Conservation (phyloP, 2,797 vertebrate species). For the Lepilemur ruficaudatus region DNA sequence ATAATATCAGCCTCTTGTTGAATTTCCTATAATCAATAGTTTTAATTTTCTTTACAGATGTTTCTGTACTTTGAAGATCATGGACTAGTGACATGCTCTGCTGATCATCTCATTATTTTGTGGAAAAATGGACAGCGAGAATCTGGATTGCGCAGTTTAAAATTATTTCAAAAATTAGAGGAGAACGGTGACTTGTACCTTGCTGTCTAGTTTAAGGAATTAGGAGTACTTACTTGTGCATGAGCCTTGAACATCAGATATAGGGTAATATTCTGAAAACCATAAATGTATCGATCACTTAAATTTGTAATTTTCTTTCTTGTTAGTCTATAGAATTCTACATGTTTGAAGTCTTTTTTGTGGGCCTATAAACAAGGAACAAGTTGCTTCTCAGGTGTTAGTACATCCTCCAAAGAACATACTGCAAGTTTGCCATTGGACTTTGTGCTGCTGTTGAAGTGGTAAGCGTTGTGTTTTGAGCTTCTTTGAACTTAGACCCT, state of each 20-base stretch:
- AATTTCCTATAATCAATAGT: background rate
- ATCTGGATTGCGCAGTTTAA: conserved; percentile 92
- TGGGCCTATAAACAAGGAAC: background rate
- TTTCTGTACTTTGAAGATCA: conserved; percentile 92
- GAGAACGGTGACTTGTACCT: conserved; percentile 87
- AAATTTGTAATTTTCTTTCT: background rate
- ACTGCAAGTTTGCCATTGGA: background rate
- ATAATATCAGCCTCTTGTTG: background rate
- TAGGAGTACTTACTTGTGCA: background rate
- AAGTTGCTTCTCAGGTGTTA: conserved; percentile 1
- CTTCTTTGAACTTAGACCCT: background rate
- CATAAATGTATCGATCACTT: background rate
- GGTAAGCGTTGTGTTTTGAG: background rate
- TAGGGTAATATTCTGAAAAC: conserved; percentile 35
- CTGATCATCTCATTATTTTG: conserved; percentile 95
- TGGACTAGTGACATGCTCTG: conserved; percentile 94
- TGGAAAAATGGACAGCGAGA: conserved; percentile 96
- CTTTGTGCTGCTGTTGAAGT: background rate
- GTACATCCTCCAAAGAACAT: background rate
- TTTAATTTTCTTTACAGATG: conserved; percentile 89
- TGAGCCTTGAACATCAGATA: conserved; percentile 44
- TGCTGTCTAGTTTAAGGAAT: conserved; percentile 62
- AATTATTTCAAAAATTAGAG: conserved; percentile 93
- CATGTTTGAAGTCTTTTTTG: background rate
- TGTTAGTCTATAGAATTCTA: background rate